A percentile compares a stretch with the other conserved stretches of the same genome.
These are phyloP conservation scores for Erythrocercus mccallii DNA, from an alignment of 2,113 vertebrate species.

Conservation along the genomic window DNA sequence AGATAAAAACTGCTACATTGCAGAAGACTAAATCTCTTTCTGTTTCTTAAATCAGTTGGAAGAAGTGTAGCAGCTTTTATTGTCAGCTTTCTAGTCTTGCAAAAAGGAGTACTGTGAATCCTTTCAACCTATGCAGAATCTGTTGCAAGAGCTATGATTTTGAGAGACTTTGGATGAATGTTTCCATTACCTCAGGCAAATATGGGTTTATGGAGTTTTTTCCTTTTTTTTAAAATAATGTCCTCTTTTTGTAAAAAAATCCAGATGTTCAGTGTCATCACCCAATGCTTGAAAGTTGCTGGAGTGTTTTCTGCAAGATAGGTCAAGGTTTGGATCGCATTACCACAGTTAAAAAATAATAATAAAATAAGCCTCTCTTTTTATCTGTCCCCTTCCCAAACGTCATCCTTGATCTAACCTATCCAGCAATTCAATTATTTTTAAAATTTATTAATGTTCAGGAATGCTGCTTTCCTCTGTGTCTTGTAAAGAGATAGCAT, in stretches of 20 bases:
- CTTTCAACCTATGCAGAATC: neutral
- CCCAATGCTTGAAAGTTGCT: neutral
- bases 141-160: neutral
- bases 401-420: neutral
- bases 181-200: slow-evolving; percentile 52
- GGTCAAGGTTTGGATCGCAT: neutral
- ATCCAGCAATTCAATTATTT: neutral
- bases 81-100: neutral
- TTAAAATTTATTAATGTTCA: neutral
- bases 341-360: neutral
- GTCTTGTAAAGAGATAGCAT: neutral
- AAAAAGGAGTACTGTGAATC: neutral
- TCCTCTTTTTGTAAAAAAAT: neutral
- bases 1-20: neutral
- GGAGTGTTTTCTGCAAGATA: neutral
- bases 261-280: slow-evolving; percentile 5
- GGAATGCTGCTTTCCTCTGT: neutral
- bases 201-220: neutral
- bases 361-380: neutral
- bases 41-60: slow-evolving; percentile 6
- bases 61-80: neutral
- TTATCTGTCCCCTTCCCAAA: neutral
- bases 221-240: neutral
- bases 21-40: neutral
- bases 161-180: neutral